A percentile compares a stretch with the other conserved stretches of the same genome.
Conservation (phyloP, 2,888 invertebrate genomes). For the Dryomyza anilis region DNA sequence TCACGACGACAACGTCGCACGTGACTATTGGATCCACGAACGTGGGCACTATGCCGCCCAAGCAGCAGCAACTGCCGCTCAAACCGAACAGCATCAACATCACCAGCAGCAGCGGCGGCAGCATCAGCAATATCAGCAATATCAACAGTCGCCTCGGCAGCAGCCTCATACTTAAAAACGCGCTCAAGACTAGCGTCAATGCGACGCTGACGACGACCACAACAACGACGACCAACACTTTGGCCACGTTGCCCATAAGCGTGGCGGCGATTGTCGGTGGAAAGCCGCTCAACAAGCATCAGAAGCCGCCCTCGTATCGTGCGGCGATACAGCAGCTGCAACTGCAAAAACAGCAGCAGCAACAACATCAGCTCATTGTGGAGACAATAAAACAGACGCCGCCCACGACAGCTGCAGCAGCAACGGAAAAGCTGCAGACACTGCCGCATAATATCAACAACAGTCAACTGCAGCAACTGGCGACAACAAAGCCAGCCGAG, state of each 20-base stretch:
- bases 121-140: constrained; percentile 27
- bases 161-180: constrained; percentile 42
- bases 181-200: no score
- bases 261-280: constrained; percentile 21
- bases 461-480: neutral
- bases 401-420: constrained; percentile 17
- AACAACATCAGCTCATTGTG: no score
- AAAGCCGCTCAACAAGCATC: constrained; percentile 56
- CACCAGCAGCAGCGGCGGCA: constrained; percentile 49
- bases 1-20: constrained; percentile 9
- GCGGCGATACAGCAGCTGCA: constrained; percentile 54
- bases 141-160: constrained; percentile 30
- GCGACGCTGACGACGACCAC: constrained; percentile 61
- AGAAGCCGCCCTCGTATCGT: constrained; percentile 56
- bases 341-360: constrained; percentile 46
- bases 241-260: constrained; percentile 37
- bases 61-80: constrained; percentile 54
- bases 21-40: constrained; percentile 69
- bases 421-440: constrained; percentile 27
- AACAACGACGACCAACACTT: no score
- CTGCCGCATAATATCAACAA: neutral
- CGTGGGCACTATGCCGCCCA: constrained; percentile 68
- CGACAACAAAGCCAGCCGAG: neutral
- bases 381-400: neutral
- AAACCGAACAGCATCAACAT: constrained; percentile 48